Conservation (phyloP, 2,113 vertebrate species). For the Neogobius melanostomus region DNA sequence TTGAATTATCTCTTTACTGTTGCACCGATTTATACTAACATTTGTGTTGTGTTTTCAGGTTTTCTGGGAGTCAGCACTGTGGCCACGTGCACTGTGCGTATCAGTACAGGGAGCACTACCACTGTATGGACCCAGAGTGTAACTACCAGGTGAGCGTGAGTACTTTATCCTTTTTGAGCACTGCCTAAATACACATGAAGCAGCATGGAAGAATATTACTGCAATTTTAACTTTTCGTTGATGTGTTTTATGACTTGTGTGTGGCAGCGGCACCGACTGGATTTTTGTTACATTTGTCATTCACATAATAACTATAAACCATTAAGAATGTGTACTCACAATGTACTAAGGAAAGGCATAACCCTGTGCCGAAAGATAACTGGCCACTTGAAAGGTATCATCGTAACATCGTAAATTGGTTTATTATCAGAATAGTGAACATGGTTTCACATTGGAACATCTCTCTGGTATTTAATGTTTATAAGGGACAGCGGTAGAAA, state of each 20-base stretch:
- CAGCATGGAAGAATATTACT: background rate
- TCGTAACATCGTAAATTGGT: no score
- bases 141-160: conserved; percentile 93
- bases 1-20: conserved; percentile 15
- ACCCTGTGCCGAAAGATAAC: no score
- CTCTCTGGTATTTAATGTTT: no score
- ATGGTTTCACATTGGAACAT: no score
- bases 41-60: conserved; percentile 74
- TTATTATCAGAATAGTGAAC: no score
- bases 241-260: background rate
- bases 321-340: no score
- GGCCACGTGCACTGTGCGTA: conserved; percentile 98
- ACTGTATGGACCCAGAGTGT: conserved; percentile 98
- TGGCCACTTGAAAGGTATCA: no score
- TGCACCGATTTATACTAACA: background rate
- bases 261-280: background rate
- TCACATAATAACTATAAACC: background rate
- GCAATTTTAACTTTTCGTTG: background rate
- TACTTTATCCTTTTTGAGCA: conserved; percentile 53
- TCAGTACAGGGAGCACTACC: conserved; percentile 98
- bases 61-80: conserved; percentile 98
- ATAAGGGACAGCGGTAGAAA: no score
- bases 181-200: conserved; percentile 28
- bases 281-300: background rate
- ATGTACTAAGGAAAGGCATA: no score